A percentile compares a stretch with the other conserved stretches of the same genome.
Evolutionary conservation across 2,797 vertebrate species (phyloP).

Genomic region (Sandelia bainsii): DNA sequence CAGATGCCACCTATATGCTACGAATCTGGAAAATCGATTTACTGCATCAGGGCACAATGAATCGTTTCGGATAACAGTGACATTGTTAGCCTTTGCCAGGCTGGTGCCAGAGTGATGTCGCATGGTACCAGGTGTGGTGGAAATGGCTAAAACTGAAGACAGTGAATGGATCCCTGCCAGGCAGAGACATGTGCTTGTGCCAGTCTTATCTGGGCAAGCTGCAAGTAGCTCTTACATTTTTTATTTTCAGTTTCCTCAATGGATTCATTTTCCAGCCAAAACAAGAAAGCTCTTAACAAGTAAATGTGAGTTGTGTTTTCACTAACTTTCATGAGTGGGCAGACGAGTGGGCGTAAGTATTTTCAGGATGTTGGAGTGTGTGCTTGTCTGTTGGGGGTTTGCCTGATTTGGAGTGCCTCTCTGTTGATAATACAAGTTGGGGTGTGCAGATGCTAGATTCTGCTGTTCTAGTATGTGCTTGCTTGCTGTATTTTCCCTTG

Average conservation of each 20-base stretch:
- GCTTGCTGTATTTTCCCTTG: conserved; percentile 27
- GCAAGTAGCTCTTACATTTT: conserved; percentile 62
- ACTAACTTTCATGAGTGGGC: conserved; percentile 64
- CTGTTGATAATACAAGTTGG: conserved; percentile 52
- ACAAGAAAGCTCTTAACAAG: conserved; percentile 73
- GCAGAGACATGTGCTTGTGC: conserved; percentile 64
- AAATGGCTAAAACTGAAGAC: conserved; percentile 63
- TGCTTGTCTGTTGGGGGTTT: conserved; percentile 62
- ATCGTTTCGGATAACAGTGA: conserved; percentile 71
- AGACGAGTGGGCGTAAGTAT: conserved; percentile 65
- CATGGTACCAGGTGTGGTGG: conserved; percentile 73
- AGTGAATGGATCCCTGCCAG: conserved; percentile 65
- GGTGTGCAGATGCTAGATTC: conserved; percentile 42
- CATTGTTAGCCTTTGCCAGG: conserved; percentile 64
- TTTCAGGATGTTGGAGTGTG: conserved; percentile 71
- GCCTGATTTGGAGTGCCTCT: conserved; percentile 60
- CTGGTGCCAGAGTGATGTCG: conserved; percentile 62
- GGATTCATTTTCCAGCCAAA: conserved; percentile 67
- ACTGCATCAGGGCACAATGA: conserved; percentile 67
- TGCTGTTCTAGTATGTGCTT: conserved; percentile 20
- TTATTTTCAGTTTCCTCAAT: conserved; percentile 70
- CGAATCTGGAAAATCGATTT: conserved; percentile 72
- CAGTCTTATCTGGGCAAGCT: conserved; percentile 69
- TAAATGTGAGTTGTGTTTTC: conserved; percentile 69
- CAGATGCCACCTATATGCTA: conserved; percentile 53